Base-by-base conservation (phyloP, 2,888 invertebrate species). In the Epinotia demarniana region DNA sequence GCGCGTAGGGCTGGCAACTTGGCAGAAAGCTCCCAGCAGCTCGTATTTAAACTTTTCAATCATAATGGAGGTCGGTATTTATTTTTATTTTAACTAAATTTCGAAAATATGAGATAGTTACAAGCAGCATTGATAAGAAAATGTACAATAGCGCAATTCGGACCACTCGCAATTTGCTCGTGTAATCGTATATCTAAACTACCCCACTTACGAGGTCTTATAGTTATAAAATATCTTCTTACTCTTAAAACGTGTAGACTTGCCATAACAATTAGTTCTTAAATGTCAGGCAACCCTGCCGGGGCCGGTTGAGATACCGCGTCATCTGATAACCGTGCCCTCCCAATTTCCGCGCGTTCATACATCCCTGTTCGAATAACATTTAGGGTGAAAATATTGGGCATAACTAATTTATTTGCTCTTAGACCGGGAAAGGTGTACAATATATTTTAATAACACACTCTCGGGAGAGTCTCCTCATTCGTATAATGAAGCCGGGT, bases 401-500 rank as follows among this genome's bases (percentile, higher is more conserved):
- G 89, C 84, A 89, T 90, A 89, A 91, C 92, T 92, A 92, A 92
- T 92, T 92, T 92, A 90, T 92, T 90, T 88, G 86, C 86, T 83
- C 83, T 81, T 86, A 86, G 83, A 81, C 85, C 86, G 86, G 85
- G 85, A 88, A 88, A 90, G 87, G 87, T 87, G 86, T 87, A 89
- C 90, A 90, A 92, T 94, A 93, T 92, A 93, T 93, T 93, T 92
- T 92, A 93, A 93, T 94, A 93, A 92, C 87, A 86, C 87, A 89
- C 87, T 88, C 93, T 90, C 91, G 72, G 80, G 92, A 90, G 91
- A 89, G 81, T 79, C 82, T 81, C 73, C 87, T 89, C 90, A 89
- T 91, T 89, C 80, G 87, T 82, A 90, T 91, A 91, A 90, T 89
- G 89, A 92, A 91, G 87, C 87, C 87, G 83, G 57, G 85, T 86